Evolutionary conservation across 2,113 vertebrate genomes (phyloP), one percentile per base, ranked within the genome.

Genomic region (Ariopsis seemanni): DNA sequence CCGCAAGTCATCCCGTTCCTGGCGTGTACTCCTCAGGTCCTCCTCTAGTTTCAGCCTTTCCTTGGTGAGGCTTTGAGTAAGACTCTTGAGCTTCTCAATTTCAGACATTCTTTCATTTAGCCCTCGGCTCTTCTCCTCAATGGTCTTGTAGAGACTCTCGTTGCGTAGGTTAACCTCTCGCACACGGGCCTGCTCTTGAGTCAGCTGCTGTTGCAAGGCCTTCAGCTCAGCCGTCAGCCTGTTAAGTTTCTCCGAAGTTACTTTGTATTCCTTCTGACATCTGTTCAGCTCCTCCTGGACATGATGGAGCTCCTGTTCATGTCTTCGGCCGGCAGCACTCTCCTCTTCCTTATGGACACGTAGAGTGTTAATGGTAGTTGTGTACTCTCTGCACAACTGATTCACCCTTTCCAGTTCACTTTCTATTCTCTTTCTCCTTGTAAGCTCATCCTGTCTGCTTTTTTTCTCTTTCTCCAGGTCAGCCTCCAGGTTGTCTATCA

Each of bases 21-120:
- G 94, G 92, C 94, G 96, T 88, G 95, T 75, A 52, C 93, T 94
- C 82, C 97, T 96, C 77, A 99, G 93, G 89, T 98, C 97, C 80
- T 99, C 97, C 88, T 99, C 97, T 89, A 98, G 89, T 93, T 95
- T 96, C 92, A 99, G 91, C 65, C 96, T 97, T 81, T 99, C 97
- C 92, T 99, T 99, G 74, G 98, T 99, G 60, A 99, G 94, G 89
- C 95, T 98, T 94, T 99, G 97, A 0, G 97, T 98, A 85, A 97
- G 94, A 82, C 94, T 97, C 93, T 98, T 96, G 88, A 99, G 95
- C 89, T 96, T 96, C 89, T 98, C 97, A 0, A 97, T 96, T 92
- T 99, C 97, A 67, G 93, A 94, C 82, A 94, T 96, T 90, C 93
- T 96, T 34, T 99, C 97, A 1, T 99, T 99, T 63, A 99, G 92